Base-by-base conservation (phyloP, 1,140 invertebrate species). In the Callitettix versicolor region DNA sequence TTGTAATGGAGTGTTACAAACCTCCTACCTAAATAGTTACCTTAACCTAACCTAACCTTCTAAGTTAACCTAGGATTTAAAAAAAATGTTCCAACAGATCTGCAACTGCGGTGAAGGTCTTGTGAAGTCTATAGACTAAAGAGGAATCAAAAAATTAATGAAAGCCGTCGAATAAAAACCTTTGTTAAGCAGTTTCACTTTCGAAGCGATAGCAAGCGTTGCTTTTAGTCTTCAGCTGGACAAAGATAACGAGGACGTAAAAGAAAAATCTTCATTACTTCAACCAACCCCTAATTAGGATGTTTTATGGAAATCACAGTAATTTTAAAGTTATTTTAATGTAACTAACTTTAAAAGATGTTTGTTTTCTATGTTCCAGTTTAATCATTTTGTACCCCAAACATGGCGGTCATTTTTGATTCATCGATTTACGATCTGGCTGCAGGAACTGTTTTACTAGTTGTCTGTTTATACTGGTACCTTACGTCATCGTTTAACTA, bases 401-500 rank as follows among this genome's bases (percentile, higher is more conserved):
- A 44, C 42, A 44, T 44, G 42, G 42, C 17, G 9, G 17, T 44
- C n/a, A 4, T 44, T 6, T 20, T 20, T 3, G 42, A 44, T 44
- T 20, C 42, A 3, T 44, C 20, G 4, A 20, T 44, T 3, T 44
- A 12, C 12, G 42, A 44, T 3, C 7, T 44, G 42, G 22, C 22
- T 18, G 3, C 20, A 12, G 42, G 42, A 2, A 9, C 26, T n/a
- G 2, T 53, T 6, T 36, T 53, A 2, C 20, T 42, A 20, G 11
- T 42, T n/a, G 3, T n/a, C 11, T 26, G 40, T 1, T 21, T 63
- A 7, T 73, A 73, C 55, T 48, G 59, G 9, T 75, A 69, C 56
- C 60, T 72, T 9, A 73, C 69, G 0, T 58, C 67, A 18, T 74
- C 68, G 0, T 73, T 70, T 54, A 62, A 69, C 47, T 76, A 69